A percentile compares a stretch with the other conserved stretches of the same genome.
Evolutionary conservation across 2,113 vertebrate species (phyloP).

Genomic region (Thamnaconus septentrionalis): DNA sequence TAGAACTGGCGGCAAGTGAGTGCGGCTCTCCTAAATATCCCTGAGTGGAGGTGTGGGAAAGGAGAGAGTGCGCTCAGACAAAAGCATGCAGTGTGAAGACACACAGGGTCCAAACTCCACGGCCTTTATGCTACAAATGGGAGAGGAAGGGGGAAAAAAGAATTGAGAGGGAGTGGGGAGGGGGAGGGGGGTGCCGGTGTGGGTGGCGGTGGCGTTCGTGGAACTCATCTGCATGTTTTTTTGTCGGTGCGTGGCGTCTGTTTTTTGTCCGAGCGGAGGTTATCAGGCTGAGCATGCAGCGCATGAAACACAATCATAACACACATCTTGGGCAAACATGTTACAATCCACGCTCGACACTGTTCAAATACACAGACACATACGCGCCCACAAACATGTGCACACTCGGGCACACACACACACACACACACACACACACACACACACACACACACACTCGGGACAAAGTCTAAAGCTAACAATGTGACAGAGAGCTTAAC

Average conservation of each 20-base stretch:
- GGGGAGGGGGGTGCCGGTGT: neutral
- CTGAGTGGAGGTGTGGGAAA: slow-evolving; percentile 38
- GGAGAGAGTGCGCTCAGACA: slow-evolving; percentile 58
- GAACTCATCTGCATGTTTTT: slow-evolving; percentile 30
- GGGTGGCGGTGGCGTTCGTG: neutral
- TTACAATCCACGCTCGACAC: slow-evolving; percentile 49
- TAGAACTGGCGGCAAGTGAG: slow-evolving; percentile 7
- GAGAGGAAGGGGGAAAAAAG: slow-evolving; percentile 10
- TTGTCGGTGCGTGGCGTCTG: slow-evolving; percentile 42
- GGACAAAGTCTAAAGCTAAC: slow-evolving; percentile 61
- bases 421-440: slow-evolving; percentile 3
- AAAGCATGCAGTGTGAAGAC: slow-evolving; percentile 65
- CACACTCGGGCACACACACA: slow-evolving; percentile 29
- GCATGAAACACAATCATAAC: slow-evolving; percentile 49
- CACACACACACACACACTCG: slow-evolving; percentile 39
- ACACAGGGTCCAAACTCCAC: slow-evolving; percentile 46
- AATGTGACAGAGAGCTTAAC: slow-evolving; percentile 63
- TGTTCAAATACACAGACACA: slow-evolving; percentile 57
- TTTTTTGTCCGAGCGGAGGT: slow-evolving; percentile 59
- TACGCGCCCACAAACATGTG: slow-evolving; percentile 39
- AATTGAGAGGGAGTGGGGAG: neutral
- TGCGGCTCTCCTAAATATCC: slow-evolving; percentile 25
- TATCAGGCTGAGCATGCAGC: slow-evolving; percentile 52
- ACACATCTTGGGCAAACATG: slow-evolving; percentile 52
- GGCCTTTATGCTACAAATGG: slow-evolving; percentile 40